Conservation (phyloP, 2,888 invertebrate genomes). For the Agonopterix subpropinquella region DNA sequence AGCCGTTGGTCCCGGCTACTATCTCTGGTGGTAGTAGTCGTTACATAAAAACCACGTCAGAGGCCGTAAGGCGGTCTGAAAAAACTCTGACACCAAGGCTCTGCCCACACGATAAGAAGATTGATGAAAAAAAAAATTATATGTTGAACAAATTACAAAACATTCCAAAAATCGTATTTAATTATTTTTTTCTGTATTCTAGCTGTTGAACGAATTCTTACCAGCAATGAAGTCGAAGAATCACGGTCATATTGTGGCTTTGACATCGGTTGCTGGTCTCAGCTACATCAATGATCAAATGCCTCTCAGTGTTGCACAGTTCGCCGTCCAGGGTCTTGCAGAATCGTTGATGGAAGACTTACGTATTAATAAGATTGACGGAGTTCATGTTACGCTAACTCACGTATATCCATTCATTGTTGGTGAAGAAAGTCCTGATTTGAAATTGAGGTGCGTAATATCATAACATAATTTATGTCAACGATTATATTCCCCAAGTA, state of each 20-base stretch:
- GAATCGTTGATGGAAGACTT: conserved; percentile 78
- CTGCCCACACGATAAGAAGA: too few relatives aligned
- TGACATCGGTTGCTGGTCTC: conserved; percentile 78
- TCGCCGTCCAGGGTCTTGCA: conserved; percentile 79
- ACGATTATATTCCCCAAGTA: too few relatives aligned
- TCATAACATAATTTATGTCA: too few relatives aligned
- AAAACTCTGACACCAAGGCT: too few relatives aligned
- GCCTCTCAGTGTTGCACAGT: conserved; percentile 78
- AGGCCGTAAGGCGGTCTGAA: too few relatives aligned
- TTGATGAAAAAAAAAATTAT: too few relatives aligned
- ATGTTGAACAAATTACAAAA: too few relatives aligned
- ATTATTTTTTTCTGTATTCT: conserved; percentile 21
- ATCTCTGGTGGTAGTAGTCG: too few relatives aligned
- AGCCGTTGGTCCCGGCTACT: too few relatives aligned
- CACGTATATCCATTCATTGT: conserved; percentile 80
- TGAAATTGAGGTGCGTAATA: conserved; percentile 64
- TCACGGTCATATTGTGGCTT: conserved; percentile 76
- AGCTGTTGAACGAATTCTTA: conserved; percentile 77
- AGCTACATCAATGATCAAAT: conserved; percentile 75
- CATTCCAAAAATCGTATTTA: too few relatives aligned
- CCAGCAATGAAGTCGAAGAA: conserved; percentile 76
- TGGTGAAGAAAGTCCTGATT: conserved; percentile 68
- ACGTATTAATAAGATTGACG: conserved; percentile 69
- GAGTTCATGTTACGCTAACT: conserved; percentile 75
- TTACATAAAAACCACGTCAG: too few relatives aligned